phyloP scores from a whole-genome alignment of 2,888 invertebrate genomes.

The Ophioninae sp. region DNA sequence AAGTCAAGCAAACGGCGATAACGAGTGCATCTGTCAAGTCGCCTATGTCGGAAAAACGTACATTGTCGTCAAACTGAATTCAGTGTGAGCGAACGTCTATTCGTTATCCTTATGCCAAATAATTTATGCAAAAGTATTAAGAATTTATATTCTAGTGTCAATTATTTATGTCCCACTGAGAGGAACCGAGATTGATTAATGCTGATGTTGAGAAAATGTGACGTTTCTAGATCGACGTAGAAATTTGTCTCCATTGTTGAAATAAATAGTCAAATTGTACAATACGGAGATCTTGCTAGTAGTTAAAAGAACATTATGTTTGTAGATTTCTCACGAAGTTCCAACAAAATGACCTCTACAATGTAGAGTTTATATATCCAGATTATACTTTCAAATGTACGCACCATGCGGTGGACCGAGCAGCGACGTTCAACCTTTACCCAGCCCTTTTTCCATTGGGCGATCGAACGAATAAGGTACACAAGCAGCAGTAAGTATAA shows the following conservation, averaged over 20 bases:
- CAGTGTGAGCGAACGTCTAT: background rate
- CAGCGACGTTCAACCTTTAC: slow-evolving; percentile 55
- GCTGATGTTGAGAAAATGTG: background rate
- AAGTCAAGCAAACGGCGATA: slow-evolving; percentile 20
- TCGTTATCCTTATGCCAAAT: background rate
- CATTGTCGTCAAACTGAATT: slow-evolving; percentile 5
- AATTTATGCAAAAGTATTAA: background rate
- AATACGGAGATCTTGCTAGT: too few relatives aligned
- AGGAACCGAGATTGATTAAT: background rate
- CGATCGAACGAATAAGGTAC: slow-evolving; percentile 25
- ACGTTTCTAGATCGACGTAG: background rate
- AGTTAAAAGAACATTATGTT: background rate
- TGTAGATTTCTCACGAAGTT: slow-evolving; percentile 46
- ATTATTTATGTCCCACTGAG: too few relatives aligned
- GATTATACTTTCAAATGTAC: slow-evolving; percentile 63
- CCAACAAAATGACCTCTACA: slow-evolving; percentile 15
- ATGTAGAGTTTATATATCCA: slow-evolving; percentile 62
- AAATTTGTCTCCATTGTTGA: too few relatives aligned
- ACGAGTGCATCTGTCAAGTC: slow-evolving; percentile 5
- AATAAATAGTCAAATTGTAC: too few relatives aligned
- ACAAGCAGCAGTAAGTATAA: slow-evolving; percentile 46
- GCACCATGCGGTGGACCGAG: slow-evolving; percentile 66
- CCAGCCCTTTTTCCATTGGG: slow-evolving; percentile 66
- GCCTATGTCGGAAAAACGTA: slow-evolving; percentile 56
- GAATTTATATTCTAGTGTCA: background rate